phyloP scores from a whole-genome alignment of 37 sponge, comb jelly and placozoan species.

The Agelas oroides region DNA sequence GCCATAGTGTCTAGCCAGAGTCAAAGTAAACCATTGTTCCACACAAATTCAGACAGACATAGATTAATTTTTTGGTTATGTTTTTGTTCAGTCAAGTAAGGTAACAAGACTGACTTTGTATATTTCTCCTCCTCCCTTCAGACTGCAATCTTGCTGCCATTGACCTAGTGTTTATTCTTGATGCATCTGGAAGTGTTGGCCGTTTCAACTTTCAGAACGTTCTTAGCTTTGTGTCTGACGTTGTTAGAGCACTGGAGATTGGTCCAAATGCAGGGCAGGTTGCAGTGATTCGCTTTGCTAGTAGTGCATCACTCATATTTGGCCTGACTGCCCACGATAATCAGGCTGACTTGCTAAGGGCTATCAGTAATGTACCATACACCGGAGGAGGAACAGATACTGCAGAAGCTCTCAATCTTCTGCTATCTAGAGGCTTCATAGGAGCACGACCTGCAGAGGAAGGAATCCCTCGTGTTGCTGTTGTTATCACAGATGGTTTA shows the following conservation, averaged over 20 bases:
- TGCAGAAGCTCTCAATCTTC: neutral
- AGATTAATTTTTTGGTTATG: too few species aligned
- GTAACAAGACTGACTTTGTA: too few species aligned
- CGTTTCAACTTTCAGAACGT: neutral
- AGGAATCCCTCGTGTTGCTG: neutral
- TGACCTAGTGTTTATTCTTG: slow-evolving; percentile 8
- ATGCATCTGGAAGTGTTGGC: slow-evolving; percentile 9
- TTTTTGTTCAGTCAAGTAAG: too few species aligned
- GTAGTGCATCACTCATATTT: neutral
- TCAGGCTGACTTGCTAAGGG: neutral
- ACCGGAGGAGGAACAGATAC: neutral
- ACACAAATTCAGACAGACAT: too few species aligned
- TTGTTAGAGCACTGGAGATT: neutral
- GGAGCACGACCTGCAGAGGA: neutral
- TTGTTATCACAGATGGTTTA: slow-evolving; percentile 8
- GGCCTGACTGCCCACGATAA: neutral
- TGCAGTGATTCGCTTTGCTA: neutral
- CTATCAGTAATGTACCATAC: neutral
- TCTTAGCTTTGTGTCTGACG: neutral
- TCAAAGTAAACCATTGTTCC: too few species aligned
- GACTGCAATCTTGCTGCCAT: neutral
- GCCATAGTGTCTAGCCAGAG: too few species aligned
- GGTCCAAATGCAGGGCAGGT: neutral
- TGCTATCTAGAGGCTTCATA: neutral
- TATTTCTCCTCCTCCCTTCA: too few species aligned